These are phyloP conservation scores for Tetranychus piercei DNA, from an alignment of 2,888 invertebrate genomes.

Conservation along the genomic window DNA sequence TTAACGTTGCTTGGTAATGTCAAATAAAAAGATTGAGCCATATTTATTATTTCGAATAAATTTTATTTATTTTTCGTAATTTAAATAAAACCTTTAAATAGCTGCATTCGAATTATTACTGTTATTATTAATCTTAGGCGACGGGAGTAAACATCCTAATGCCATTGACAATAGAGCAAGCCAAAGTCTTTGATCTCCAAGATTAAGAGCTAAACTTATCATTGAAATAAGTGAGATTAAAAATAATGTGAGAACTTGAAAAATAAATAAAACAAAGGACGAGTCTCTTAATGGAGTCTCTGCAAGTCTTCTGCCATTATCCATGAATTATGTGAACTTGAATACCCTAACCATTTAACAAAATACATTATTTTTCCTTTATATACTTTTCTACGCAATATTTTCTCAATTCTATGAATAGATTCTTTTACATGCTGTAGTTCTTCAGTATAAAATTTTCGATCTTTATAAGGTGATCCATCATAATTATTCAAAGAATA, in stretches of 20 bases:
- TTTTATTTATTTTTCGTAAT: too few relatives aligned
- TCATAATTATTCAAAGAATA: not conserved
- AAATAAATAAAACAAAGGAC: not conserved
- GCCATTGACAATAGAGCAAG: not conserved
- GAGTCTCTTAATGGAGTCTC: not conserved
- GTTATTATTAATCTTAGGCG: not conserved
- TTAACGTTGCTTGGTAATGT: not conserved
- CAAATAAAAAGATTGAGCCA: not conserved
- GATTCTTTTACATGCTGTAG: not conserved
- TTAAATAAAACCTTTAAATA: not conserved
- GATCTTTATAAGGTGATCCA: not conserved
- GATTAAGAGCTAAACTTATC: not conserved
- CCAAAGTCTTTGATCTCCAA: not conserved
- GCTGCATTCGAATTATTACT: not conserved
- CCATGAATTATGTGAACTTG: not conserved
- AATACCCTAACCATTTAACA: not conserved
- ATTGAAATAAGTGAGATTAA: not conserved
- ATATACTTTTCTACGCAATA: not conserved
- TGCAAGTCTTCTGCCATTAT: not conserved
- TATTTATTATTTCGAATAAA: too few relatives aligned
- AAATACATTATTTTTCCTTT: not conserved
- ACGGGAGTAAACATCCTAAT: not conserved
- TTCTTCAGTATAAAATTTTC: not conserved
- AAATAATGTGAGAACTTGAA: slow-evolving; percentile 7
- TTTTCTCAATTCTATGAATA: not conserved